phyloP scores from a whole-genome alignment of 1,140 invertebrate species.

The Ephestia elutella region DNA sequence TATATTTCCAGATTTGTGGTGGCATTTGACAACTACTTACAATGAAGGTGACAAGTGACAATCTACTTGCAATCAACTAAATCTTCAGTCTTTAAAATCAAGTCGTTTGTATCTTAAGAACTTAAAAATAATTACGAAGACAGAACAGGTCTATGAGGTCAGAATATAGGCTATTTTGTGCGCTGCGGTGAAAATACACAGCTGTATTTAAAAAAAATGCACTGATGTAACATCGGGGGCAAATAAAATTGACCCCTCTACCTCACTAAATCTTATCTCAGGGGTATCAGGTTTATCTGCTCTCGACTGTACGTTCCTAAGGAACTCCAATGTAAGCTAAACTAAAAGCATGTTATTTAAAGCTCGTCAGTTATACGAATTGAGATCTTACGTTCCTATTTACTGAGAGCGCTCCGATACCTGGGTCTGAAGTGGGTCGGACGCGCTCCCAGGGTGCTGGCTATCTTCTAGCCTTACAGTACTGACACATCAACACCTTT shows the following conservation, averaged over 20 bases:
- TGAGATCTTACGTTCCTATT: slow-evolving; percentile 62
- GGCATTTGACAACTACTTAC: too few species aligned
- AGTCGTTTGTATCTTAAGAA: slow-evolving; percentile 6
- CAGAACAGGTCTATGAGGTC: slow-evolving; percentile 14
- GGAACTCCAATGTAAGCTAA: slow-evolving; percentile 5
- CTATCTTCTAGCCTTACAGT: slow-evolving; percentile 77
- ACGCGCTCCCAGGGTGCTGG: slow-evolving; percentile 70
- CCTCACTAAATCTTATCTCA: too few species aligned
- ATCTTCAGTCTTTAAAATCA: slow-evolving; percentile 20
- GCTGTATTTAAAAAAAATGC: background rate
- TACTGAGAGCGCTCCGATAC: slow-evolving; percentile 63
- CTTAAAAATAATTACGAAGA: background rate
- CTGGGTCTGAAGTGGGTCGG: slow-evolving; percentile 62
- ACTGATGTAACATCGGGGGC: too few species aligned
- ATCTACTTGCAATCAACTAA: slow-evolving; percentile 5
- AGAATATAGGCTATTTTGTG: slow-evolving; percentile 21
- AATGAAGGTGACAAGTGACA: background rate
- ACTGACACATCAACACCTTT: slow-evolving; percentile 88
- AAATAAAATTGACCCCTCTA: too few species aligned
- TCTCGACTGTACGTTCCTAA: background rate
- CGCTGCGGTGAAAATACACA: slow-evolving; percentile 6
- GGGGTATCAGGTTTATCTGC: background rate
- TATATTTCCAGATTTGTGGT: too few species aligned
- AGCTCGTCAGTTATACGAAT: slow-evolving; percentile 48
- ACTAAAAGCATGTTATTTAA: slow-evolving; percentile 39